A percentile compares a stretch with the other conserved stretches of the same genome.
Conservation (phyloP, 2,113 vertebrate genomes). For the Australoheros scitulus region DNA sequence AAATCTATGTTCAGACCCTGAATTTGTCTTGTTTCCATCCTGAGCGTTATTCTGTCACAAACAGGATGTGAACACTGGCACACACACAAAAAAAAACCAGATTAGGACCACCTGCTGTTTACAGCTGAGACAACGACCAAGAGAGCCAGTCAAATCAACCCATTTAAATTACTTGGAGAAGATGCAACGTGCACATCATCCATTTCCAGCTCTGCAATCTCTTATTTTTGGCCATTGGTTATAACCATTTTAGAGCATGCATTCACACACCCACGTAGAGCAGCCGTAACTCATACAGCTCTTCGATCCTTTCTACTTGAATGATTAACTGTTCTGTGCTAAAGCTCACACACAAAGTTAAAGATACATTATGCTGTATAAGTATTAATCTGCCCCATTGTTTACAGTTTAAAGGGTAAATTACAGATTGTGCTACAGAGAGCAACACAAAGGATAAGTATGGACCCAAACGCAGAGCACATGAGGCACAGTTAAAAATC, state of each 20-base stretch:
- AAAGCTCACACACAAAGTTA: conserved; percentile 6
- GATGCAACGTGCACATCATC: not conserved
- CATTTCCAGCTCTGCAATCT: not conserved
- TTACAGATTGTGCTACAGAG: conserved; percentile 15
- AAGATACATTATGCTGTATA: not conserved
- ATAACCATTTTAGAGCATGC: not conserved
- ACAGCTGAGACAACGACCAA: not conserved
- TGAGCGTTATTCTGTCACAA: not conserved
- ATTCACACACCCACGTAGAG: not conserved
- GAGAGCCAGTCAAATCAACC: not conserved
- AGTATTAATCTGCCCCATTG: conserved; percentile 2
- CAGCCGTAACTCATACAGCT: not conserved
- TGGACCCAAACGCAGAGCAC: not conserved
- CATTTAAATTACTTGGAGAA: not conserved
- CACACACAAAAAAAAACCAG: not conserved
- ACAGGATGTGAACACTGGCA: not conserved
- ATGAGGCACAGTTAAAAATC: not conserved
- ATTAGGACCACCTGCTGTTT: not conserved
- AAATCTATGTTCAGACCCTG: conserved; percentile 1
- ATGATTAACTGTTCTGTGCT: not conserved
- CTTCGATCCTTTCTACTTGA: conserved; percentile 5
- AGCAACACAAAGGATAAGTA: not conserved
- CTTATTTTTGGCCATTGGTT: not conserved
- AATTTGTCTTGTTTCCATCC: not conserved
- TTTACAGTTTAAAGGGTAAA: conserved; percentile 9